Evolutionary conservation across 2,888 invertebrate species (phyloP), one percentile per base, ranked within the genome.

Genomic region (Xestia rhomboidea): DNA sequence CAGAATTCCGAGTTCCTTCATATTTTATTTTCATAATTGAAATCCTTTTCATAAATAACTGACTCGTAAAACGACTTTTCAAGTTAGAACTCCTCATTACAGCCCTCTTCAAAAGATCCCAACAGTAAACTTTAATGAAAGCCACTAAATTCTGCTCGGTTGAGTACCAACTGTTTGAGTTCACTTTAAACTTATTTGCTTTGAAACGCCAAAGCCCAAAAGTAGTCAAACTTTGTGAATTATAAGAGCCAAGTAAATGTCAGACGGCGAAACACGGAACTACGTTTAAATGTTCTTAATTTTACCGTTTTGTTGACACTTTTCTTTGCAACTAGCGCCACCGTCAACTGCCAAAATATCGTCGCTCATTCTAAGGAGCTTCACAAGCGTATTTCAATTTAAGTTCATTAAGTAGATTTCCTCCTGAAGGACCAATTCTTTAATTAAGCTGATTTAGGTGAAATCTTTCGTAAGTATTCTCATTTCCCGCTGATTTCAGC

Each of bases 151-250:
- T 86, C 72, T 77, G 51, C 73, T 75, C 72, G 62, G 76, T 73
- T 82, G 68, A 85, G 71, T 77, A 34, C 68, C 72, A 80, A 79
- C 81, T 79, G 82, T 86, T 87, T 82, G 80, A 84, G 68, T 81
- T 88, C 38, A 64, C 68, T 80, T 51, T 30, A 77, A 87, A 88
- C 85, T 85, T 84, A 81, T 86, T 87, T 82, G 72, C 74, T 80
- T 82, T 76, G 75, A 79, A 80, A 74, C 44, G 68, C 63, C 54
- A 74, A 79, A 76, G 67, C 66, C 70, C 76, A 73, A 83, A 87
- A 79, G 72, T 77, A 75, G 67, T 82, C 30, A 13, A 46, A 68
- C 76, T 75, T 82, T 69, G 34, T 69, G 34, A 73, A 73, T 75
- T 57, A 71, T n/a, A 38, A 60, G 46, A 34, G 15, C 10, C 66